Evolutionary conservation across 1,140 invertebrate species (phyloP).

Genomic region (Battus philenor): DNA sequence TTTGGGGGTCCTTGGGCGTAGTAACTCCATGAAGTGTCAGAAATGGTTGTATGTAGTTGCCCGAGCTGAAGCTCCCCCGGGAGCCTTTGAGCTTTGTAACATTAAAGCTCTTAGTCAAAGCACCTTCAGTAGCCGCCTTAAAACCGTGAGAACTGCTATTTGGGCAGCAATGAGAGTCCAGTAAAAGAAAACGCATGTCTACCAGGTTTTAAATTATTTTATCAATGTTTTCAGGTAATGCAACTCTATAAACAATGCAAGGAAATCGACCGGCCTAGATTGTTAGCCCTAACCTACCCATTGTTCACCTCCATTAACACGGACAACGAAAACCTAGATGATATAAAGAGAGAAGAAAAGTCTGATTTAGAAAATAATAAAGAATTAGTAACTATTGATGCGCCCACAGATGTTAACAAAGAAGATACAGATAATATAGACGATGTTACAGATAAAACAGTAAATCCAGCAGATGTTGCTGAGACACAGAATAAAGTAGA

Average conservation of each 20-base stretch:
- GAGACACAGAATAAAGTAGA: background rate
- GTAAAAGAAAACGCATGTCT: too few relatives aligned
- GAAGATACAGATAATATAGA: slow-evolving; percentile 6
- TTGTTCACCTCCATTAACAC: slow-evolving; percentile 40
- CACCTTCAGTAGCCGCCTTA: too few relatives aligned
- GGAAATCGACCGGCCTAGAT: slow-evolving; percentile 33
- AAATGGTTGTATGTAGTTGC: too few relatives aligned
- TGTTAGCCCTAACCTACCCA: slow-evolving; percentile 56
- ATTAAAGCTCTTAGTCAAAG: too few relatives aligned
- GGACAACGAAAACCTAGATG: slow-evolving; percentile 17
- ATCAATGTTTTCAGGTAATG: slow-evolving; percentile 49
- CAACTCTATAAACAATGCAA: slow-evolving; percentile 40
- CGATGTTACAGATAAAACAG: too few relatives aligned
- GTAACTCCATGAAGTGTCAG: too few relatives aligned
- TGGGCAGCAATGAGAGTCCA: too few relatives aligned
- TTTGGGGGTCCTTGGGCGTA: too few relatives aligned
- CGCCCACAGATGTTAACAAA: slow-evolving; percentile 2
- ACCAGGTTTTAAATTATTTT: too few relatives aligned
- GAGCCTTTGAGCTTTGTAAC: too few relatives aligned
- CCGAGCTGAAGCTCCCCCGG: too few relatives aligned
- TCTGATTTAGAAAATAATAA: slow-evolving; percentile 8
- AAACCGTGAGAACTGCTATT: too few relatives aligned
- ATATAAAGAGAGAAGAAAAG: slow-evolving; percentile 8
- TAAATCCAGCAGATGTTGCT: background rate
- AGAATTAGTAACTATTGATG: slow-evolving; percentile 1